Evolutionary conservation across 2,113 vertebrate genomes (phyloP), one percentile per base, ranked within the genome.

Genomic region (Corynorhinus townsendii): DNA sequence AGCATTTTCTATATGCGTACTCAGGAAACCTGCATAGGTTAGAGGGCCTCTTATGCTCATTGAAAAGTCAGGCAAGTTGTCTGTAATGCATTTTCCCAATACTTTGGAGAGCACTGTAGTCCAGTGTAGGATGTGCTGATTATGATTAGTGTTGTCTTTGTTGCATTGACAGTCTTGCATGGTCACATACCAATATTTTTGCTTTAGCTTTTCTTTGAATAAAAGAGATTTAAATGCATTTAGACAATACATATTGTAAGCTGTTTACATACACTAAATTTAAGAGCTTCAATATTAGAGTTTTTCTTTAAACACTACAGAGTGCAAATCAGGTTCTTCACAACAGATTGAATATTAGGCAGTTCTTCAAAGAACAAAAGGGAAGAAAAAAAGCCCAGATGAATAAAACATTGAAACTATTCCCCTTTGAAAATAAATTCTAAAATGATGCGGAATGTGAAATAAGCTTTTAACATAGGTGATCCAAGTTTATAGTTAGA

Each of bases 291-390:
- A 98, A 98, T 99, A 99, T 99, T 98, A 99, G 98, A 98, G 98
- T 99, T 98, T 99, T 94, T 96, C 94, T 96, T 97, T 97, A 96
- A 99, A 99, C 98, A 98, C 99, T 99, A 99, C 98, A 99, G 99
- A 99, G 99, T 99, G 99, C 99, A 99, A 99, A 99, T 99, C 98
- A 99, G 98, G 99, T 99, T 99, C 98, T 99, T 99, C 99, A 99
- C 99, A 98, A 99, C 85, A 99, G 98, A 99, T 98, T 99, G 98
- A 98, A 98, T 98, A 98, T 98, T 98, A 98, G 98, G 98, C 98
- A 98, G 97, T 98, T 98, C 96, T 98, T 98, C 96, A 91, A 96
- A 96, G 87, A 82, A 93, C 72, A 80, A 95, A 43, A 86, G 92
- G 81, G 52, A 56, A 80, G 72, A 72, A 95, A 97, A 97, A 95